Conservation (phyloP, 2,888 invertebrate species). For the Elysia crispata region DNA sequence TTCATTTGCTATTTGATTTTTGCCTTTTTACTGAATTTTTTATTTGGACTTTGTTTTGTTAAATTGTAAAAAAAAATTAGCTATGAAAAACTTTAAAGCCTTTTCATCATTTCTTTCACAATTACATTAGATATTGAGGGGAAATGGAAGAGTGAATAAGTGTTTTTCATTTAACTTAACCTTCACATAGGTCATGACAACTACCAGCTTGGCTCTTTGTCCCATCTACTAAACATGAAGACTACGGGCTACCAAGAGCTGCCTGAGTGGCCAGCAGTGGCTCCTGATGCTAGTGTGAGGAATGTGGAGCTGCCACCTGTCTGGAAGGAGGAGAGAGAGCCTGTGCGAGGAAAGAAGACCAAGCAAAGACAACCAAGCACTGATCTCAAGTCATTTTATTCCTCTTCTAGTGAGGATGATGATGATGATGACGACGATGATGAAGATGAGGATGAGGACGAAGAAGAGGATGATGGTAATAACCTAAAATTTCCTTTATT, state of each 20-base stretch:
- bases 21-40: no score
- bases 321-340: slow-evolving; percentile 63
- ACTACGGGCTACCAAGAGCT: slow-evolving; percentile 93
- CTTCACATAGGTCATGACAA: slow-evolving; percentile 85
- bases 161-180: neutral
- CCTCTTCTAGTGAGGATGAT: slow-evolving; percentile 69
- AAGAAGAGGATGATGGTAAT: no score
- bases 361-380: slow-evolving; percentile 58
- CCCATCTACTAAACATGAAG: slow-evolving; percentile 92
- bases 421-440: slow-evolving; percentile 32
- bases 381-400: slow-evolving; percentile 83
- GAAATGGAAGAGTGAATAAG: no score
- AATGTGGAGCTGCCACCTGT: slow-evolving; percentile 81
- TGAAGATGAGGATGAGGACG: no score
- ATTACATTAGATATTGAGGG: no score
- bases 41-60: no score
- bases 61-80: no score
- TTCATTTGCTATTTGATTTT: no score
- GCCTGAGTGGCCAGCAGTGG: slow-evolving; percentile 87
- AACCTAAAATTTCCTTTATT: no score
- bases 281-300: slow-evolving; percentile 87
- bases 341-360: slow-evolving; percentile 55
- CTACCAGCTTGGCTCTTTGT: slow-evolving; percentile 95
- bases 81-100: no score
- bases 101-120: no score